A percentile compares a stretch with the other conserved stretches of the same genome.
Evolutionary conservation across 2,888 invertebrate genomes (phyloP).

Genomic region (Conistra vaccinii): DNA sequence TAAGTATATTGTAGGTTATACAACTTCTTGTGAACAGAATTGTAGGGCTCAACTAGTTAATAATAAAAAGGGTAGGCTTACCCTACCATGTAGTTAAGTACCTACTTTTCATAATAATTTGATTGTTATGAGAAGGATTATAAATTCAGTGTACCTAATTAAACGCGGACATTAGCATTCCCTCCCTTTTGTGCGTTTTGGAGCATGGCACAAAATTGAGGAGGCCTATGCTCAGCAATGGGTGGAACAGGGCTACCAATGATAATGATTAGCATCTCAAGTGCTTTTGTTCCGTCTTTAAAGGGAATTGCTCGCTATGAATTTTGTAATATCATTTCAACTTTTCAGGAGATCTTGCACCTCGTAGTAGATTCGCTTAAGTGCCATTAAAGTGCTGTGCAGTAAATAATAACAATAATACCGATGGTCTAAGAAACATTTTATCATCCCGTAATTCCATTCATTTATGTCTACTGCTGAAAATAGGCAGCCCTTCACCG

Average conservation of each 20-base stretch:
- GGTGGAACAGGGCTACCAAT: no score
- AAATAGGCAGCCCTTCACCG: background rate
- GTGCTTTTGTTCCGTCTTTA: slow-evolving; percentile 25
- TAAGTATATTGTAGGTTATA: background rate
- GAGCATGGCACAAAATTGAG: no score
- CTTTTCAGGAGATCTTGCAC: background rate
- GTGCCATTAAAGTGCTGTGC: background rate
- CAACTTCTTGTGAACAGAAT: background rate
- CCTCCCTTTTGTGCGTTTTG: no score
- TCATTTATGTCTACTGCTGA: background rate
- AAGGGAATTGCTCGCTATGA: slow-evolving; percentile 7
- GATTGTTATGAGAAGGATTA: slow-evolving; percentile 34
- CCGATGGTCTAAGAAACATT: background rate
- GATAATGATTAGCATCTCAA: slow-evolving; percentile 32
- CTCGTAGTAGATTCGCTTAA: background rate
- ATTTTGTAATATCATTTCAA: slow-evolving; percentile 26
- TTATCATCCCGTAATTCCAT: background rate
- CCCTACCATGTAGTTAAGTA: slow-evolving; percentile 20
- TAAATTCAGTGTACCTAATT: slow-evolving; percentile 55
- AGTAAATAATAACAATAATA: background rate
- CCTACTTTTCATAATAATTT: slow-evolving; percentile 42
- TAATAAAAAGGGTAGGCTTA: slow-evolving; percentile 9
- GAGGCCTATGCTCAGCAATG: no score
- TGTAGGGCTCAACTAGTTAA: background rate
- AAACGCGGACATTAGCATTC: slow-evolving; percentile 41